Evolutionary conservation across 2,113 vertebrate genomes (phyloP), one percentile per base, ranked within the genome.

Genomic region (Seriola quinqueradiata): DNA sequence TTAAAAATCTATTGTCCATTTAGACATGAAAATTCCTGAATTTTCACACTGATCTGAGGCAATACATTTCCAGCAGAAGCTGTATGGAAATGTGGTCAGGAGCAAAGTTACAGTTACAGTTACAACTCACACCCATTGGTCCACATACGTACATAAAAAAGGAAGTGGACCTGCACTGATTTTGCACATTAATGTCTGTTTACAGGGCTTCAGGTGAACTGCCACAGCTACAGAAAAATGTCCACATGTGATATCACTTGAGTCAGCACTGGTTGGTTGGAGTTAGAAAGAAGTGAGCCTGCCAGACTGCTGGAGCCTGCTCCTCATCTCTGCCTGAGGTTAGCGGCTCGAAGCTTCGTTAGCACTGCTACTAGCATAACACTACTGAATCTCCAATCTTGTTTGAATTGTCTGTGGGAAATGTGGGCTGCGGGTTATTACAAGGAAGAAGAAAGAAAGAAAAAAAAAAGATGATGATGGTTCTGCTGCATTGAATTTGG

Each of bases 1-100:
- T 60, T 40, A 68, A 80, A 80, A 73, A 76, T 82, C 55, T 54
- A 65, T 61, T 54, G 12, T 69, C 2, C 8, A 64, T 80, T 72
- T 55, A 12, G 21, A 54, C 55, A 69, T 52, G 34, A 79, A 68
- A 60, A 63, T 28, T 12, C 8, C 67, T 28, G 8, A 10, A 19
- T 64, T 59, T 79, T 23, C 40, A 61, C 21, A 59, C 17, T 63
- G 42, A 58, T 73, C 28, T 9, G 17, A 64, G 65, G 60, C 59
- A 65, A 25, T 14, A 63, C 7, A 73, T 68, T 71, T 44, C 40
- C 55, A 69, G 36, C 0, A 55, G 54, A 36, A 46, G 72, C 44
- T 10, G 21, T 0, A 11, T 50, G n/a, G 36, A 79, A 69, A 76
- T 69, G 40, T 11, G 70, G 14, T 70, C 7, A 68, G 1, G 63